phyloP scores from a whole-genome alignment of 2,888 invertebrate species.

The Ormyrus rosae region DNA sequence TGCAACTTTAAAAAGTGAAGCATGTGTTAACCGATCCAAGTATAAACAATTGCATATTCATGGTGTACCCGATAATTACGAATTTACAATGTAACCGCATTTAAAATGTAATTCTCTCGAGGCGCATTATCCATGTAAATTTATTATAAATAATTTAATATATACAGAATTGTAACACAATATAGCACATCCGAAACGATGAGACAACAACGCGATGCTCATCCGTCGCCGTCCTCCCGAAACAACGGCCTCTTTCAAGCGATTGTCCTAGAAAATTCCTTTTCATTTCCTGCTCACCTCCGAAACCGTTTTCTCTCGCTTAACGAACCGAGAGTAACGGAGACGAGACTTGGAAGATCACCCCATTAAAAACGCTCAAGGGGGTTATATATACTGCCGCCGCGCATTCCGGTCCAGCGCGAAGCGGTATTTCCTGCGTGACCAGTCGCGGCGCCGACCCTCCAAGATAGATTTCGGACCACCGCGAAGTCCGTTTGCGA shows the following conservation, averaged over 20 bases:
- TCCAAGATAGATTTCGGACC: slow-evolving; percentile 55
- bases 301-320: slow-evolving; percentile 9
- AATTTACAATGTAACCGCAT: background rate
- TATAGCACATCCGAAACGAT: background rate
- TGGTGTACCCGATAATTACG: background rate
- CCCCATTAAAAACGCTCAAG: slow-evolving; percentile 41
- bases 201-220: slow-evolving; percentile 2
- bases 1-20: background rate
- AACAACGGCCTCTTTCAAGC: background rate
- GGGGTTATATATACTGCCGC: background rate
- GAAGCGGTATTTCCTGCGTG: slow-evolving; percentile 52
- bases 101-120: slow-evolving; percentile 3
- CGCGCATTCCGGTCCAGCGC: slow-evolving; percentile 13
- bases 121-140: slow-evolving; percentile 1
- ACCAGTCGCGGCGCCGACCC: slow-evolving; percentile 54
- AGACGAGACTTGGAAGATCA: slow-evolving; percentile 30
- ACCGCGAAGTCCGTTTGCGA: slow-evolving; percentile 55
- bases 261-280: slow-evolving; percentile 38
- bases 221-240: background rate
- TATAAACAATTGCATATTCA: background rate
- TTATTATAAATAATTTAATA: slow-evolving; percentile 21
- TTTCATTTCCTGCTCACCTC: slow-evolving; percentile 11
- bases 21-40: background rate
- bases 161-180: background rate
- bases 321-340: slow-evolving; percentile 12